Conservation (phyloP, 2,113 vertebrate species). For the Cyphomyrus plagiostoma region DNA sequence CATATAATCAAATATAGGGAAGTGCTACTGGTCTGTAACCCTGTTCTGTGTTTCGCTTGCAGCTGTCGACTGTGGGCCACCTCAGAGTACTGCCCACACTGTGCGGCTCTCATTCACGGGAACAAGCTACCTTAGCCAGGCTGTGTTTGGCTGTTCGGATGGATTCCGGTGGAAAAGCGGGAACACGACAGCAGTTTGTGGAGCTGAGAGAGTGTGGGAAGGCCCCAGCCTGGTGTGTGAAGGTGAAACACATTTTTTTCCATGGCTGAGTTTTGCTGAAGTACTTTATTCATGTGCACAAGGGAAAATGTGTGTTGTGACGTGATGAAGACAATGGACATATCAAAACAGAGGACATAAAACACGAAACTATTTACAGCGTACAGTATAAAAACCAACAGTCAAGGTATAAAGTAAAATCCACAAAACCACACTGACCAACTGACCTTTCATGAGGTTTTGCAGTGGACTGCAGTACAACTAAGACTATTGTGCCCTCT, state of each 20-base stretch:
- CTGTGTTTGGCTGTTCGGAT: conserved; percentile 47
- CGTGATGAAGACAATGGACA: neutral
- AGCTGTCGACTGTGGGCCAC: conserved; percentile 63
- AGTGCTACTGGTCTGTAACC: neutral
- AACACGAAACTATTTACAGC: neutral
- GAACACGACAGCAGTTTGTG: conserved; percentile 50
- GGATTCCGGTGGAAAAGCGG: conserved; percentile 56
- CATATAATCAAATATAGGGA: neutral
- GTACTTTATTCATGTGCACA: neutral
- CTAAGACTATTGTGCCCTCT: neutral
- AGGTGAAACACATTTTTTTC: conserved; percentile 48
- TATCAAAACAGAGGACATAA: neutral
- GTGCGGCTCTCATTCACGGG: conserved; percentile 33
- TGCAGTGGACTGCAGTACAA: neutral
- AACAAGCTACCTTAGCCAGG: conserved; percentile 48
- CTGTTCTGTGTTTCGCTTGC: conserved; percentile 1
- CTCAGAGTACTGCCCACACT: conserved; percentile 23
- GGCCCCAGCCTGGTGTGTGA: conserved; percentile 52
- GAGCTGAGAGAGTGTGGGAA: conserved; percentile 55
- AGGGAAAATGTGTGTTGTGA: no score
- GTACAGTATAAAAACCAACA: neutral
- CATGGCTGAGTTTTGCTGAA: neutral
- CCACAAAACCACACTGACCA: neutral
- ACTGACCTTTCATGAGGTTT: neutral
- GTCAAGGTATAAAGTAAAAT: neutral